These are phyloP conservation scores for Danio aesculapii DNA, from an alignment of 2,797 vertebrate species.

Conservation along the genomic window DNA sequence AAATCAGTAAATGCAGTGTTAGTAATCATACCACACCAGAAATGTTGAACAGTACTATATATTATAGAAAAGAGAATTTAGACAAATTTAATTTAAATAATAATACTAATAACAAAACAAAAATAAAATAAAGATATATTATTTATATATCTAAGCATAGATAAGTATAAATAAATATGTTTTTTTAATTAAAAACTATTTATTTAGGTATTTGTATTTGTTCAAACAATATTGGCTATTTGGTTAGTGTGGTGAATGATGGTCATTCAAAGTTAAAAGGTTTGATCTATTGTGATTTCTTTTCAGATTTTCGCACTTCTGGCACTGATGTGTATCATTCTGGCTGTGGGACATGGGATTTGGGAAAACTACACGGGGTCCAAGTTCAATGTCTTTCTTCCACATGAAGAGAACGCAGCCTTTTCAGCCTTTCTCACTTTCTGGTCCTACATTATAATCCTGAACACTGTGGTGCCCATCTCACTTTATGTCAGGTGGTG, in stretches of 20 bases:
- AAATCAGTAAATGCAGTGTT: too few species aligned
- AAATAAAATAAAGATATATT: too few species aligned
- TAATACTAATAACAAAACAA: too few species aligned
- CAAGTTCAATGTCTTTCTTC: slow-evolving; percentile 86
- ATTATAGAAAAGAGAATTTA: too few species aligned
- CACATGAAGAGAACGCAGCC: slow-evolving; percentile 76
- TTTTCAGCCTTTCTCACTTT: slow-evolving; percentile 89
- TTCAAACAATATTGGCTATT: background rate
- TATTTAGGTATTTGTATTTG: too few species aligned
- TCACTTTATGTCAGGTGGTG: slow-evolving; percentile 95
- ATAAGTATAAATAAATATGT: too few species aligned
- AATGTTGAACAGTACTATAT: too few species aligned
- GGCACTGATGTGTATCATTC: slow-evolving; percentile 86
- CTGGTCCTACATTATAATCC: slow-evolving; percentile 97
- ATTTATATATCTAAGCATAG: too few species aligned
- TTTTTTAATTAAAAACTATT: too few species aligned
- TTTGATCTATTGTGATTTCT: slow-evolving; percentile 1
- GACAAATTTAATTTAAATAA: too few species aligned
- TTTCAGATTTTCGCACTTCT: slow-evolving; percentile 90
- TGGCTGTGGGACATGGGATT: slow-evolving; percentile 89
- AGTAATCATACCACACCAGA: too few species aligned
- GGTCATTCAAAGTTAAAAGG: too few species aligned
- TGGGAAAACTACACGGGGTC: slow-evolving; percentile 87
- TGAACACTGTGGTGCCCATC: slow-evolving; percentile 97
- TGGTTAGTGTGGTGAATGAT: background rate